A percentile compares a stretch with the other conserved stretches of the same genome.
Evolutionary conservation across 2,888 invertebrate species (phyloP).

Genomic region (Rhagonycha fulva): DNA sequence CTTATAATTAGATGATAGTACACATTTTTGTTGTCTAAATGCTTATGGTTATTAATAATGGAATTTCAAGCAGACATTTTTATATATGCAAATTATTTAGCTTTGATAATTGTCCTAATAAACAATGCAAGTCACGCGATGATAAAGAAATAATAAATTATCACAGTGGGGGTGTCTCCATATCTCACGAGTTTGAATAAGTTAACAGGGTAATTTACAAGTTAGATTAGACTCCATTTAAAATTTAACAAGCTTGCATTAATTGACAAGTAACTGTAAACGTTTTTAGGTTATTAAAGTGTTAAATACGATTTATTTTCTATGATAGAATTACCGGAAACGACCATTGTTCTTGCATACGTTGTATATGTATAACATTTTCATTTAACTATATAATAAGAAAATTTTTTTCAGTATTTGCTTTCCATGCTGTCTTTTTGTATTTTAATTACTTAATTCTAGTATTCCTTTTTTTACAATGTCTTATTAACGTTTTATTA

Average conservation of each 20-base stretch:
- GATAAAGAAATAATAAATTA: constrained; percentile 47
- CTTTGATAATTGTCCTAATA: constrained; percentile 47
- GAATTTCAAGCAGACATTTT: constrained; percentile 28
- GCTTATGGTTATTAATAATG: constrained; percentile 30
- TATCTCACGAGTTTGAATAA: constrained; percentile 44
- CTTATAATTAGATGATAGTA: neutral
- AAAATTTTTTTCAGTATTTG: no score
- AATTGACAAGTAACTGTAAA: constrained; percentile 46
- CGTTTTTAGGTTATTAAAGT: constrained; percentile 31
- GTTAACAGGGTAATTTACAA: constrained; percentile 47
- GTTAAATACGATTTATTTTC: neutral
- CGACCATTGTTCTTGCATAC: neutral
- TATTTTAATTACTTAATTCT: no score
- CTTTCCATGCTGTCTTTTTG: neutral
- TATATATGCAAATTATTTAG: constrained; percentile 45
- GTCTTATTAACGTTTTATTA: no score
- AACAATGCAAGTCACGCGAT: constrained; percentile 47
- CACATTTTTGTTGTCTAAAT: neutral
- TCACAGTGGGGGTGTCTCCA: constrained; percentile 42
- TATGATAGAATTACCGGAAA: neutral
- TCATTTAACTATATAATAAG: neutral
- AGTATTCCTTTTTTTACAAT: no score
- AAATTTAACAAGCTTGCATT: constrained; percentile 42
- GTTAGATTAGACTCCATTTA: constrained; percentile 46
- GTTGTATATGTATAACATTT: neutral